Percentiles rank a stretch among this genome's conserved stretches.
These are phyloP conservation scores for Lumbricus terrestris DNA, from an alignment of 2,888 invertebrate genomes.

Conservation along the genomic window DNA sequence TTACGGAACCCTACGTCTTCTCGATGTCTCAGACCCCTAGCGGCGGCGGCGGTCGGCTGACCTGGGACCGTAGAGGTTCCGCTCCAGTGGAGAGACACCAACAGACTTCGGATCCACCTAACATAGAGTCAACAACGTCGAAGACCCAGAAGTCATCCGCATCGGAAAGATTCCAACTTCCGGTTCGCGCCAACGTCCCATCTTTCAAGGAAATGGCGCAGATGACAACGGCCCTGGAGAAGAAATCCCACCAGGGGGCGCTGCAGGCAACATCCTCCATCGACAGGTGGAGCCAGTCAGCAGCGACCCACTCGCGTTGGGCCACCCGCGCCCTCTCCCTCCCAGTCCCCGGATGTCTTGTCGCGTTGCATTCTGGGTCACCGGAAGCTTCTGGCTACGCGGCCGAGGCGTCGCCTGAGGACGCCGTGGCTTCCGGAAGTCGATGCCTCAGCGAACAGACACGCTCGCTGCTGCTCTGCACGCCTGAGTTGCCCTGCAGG, in stretches of 20 bases:
- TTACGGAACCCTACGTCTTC: neutral
- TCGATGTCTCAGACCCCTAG: neutral
- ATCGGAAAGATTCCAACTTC: neutral
- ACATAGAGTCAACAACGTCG: neutral
- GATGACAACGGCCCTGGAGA: neutral
- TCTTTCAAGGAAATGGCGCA: neutral
- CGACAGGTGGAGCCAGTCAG: neutral
- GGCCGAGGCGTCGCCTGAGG: neutral
- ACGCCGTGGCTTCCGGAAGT: neutral
- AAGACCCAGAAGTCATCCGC: neutral
- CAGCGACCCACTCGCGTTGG: neutral
- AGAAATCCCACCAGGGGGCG: neutral
- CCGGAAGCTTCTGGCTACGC: neutral
- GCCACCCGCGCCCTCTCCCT: neutral
- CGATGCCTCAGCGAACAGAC: neutral
- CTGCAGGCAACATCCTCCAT: neutral
- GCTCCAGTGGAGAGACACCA: neutral
- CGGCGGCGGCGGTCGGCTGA: neutral
- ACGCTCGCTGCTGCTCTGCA: neutral
- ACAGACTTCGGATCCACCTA: neutral
- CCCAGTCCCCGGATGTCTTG: neutral
- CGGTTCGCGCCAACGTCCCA: neutral
- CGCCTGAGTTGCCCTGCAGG: neutral
- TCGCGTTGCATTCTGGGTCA: neutral
- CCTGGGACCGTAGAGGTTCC: neutral